A percentile compares a stretch with the other conserved stretches of the same genome.
phyloP scores from a whole-genome alignment of 2,888 invertebrate genomes.

The Scaptomyza reducta region DNA sequence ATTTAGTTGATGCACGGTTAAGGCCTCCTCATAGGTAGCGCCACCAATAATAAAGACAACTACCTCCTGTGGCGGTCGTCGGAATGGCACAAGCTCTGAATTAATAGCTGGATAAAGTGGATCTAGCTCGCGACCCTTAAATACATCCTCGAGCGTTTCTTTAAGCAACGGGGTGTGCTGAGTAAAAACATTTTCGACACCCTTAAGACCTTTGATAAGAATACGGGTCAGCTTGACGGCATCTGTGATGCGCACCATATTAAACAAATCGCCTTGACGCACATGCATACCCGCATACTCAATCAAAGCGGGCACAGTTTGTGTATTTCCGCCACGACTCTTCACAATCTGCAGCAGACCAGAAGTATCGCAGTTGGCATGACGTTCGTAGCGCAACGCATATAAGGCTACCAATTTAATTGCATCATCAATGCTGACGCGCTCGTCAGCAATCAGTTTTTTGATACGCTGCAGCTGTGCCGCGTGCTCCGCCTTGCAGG shows the following conservation, averaged over 20 bases:
- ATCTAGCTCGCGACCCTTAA: conserved; percentile 95
- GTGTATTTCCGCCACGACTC: conserved; percentile 89
- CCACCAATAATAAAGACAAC: conserved; percentile 98
- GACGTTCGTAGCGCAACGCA: conserved; percentile 96
- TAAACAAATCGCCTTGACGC: conserved; percentile 93
- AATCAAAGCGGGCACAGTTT: conserved; percentile 87
- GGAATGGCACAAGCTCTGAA: conserved; percentile 85
- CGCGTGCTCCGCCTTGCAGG: conserved; percentile 93
- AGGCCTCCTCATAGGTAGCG: conserved; percentile 97
- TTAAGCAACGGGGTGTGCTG: conserved; percentile 97
- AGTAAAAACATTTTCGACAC: conserved; percentile 99
- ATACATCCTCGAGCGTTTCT: conserved; percentile 94
- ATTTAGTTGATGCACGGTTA: conserved; percentile 93
- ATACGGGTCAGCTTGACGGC: conserved; percentile 89
- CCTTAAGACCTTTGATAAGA: conserved; percentile 89
- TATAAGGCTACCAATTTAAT: conserved; percentile 95
- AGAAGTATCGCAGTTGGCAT: conserved; percentile 92
- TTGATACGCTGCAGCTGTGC: conserved; percentile 92
- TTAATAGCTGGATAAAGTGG: conserved; percentile 93
- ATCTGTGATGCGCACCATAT: conserved; percentile 96
- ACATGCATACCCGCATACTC: conserved; percentile 94
- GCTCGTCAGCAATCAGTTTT: conserved; percentile 90
- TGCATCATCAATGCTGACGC: conserved; percentile 91
- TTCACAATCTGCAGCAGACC: conserved; percentile 90
- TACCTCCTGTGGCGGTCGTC: conserved; percentile 93